Evolutionary conservation across 2,888 invertebrate genomes (phyloP), one percentile per base, ranked within the genome.

Genomic region (Acanthoscelides obtectus): DNA sequence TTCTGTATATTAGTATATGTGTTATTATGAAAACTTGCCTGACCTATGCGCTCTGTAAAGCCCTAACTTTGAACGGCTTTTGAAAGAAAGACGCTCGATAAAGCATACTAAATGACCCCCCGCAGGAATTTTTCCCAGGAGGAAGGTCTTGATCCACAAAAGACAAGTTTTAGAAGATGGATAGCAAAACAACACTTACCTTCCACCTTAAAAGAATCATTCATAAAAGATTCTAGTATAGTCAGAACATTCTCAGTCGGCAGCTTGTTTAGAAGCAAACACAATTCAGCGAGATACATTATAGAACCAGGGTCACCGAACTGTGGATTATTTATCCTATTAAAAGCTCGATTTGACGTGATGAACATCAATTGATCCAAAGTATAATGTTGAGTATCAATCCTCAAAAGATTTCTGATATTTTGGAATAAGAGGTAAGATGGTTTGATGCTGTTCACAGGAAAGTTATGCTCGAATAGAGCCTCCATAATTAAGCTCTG

Each of bases 231-330:
- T 64, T 77, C 75, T 69, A 79, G 72, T 65, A 76, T 69, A 19
- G 20, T 25, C 21, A 77, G 69, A 70, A 78, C 72, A 22, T 75
- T 68, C 17, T 73, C 69, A 67, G 67, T 69, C 8, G 78, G 79
- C 20, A 73, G 67, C 71, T 72, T 77, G 69, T 68, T 72, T 63
- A 78, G 71, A 25, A 77, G 67, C 22, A 79, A 70, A 72, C 78
- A 78, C 65, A 79, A 65, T 74, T 79, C 78, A 65, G 76, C 79
- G 17, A 79, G 75, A 72, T 77, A 77, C 76, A 79, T 76, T 63
- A 79, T 73, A 65, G 76, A 76, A n/a, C 72, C 72, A 67, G 72
- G 73, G 70, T 75, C 75, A 8, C 72, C 75, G 19, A 67, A 66
- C 63, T 70, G 71, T 73, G 71, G 45, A 71, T 71, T 67, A 68